Evolutionary conservation across 2,113 vertebrate species (phyloP).

Genomic region (Phyllostomus discolor): DNA sequence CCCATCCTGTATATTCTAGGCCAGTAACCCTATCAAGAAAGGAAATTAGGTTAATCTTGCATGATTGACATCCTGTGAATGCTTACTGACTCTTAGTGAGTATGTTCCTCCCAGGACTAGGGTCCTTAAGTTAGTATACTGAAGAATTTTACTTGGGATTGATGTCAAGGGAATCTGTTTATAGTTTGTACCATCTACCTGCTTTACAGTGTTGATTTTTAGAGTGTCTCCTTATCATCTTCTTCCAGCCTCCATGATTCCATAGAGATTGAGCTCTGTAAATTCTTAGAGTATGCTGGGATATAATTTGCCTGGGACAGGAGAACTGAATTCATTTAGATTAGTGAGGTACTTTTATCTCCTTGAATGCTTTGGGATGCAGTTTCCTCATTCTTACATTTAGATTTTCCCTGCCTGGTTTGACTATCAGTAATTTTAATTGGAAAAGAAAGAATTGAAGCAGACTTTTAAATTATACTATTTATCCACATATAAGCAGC

Average conservation of each 20-base stretch:
- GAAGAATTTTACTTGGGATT: slow-evolving; percentile 43
- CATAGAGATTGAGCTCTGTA: neutral
- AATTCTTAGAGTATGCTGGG: neutral
- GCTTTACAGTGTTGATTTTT: neutral
- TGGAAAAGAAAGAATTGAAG: slow-evolving; percentile 2
- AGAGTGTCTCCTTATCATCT: neutral
- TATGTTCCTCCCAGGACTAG: neutral
- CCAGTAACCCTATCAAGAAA: slow-evolving; percentile 30
- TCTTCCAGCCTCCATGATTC: neutral
- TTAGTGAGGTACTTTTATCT: slow-evolving; percentile 23
- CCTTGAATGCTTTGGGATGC: slow-evolving; percentile 18
- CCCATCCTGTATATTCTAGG: slow-evolving; percentile 8
- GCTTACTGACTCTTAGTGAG: neutral
- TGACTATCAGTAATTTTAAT: slow-evolving; percentile 3
- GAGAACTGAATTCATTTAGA: slow-evolving; percentile 41
- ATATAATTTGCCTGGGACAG: neutral
- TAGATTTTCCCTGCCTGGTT: slow-evolving; percentile 17
- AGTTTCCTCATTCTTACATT: slow-evolving; percentile 20
- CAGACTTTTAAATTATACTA: neutral
- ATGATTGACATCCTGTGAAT: slow-evolving; percentile 32
- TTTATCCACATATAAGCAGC: neutral
- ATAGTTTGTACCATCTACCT: neutral
- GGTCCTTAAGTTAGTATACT: neutral
- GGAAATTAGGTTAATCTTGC: slow-evolving; percentile 21
- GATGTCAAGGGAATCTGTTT: slow-evolving; percentile 16